Evolutionary conservation across 1,140 invertebrate genomes (phyloP), one percentile per base, ranked within the genome.

Genomic region (Pseudomyrmex gracilis): DNA sequence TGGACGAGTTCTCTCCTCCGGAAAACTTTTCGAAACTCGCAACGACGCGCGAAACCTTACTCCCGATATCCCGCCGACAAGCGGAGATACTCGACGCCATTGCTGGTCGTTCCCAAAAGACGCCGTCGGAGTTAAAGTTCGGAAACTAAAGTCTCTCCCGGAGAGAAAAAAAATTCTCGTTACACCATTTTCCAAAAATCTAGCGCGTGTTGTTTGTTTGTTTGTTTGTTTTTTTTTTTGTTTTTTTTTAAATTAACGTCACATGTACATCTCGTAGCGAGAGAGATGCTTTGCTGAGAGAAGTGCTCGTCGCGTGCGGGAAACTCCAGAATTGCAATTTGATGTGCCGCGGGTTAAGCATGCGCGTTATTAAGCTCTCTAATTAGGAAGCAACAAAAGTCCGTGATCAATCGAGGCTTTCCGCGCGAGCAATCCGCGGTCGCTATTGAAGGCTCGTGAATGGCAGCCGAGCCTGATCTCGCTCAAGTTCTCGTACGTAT

Each of bases 391-490:
- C 84, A 55, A 70, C 53, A 80, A 24, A 82, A 87, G 49, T 85
- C 70, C 63, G 73, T 80, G 73, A 89, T 86, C 85, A 90, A 89
- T 89, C 70, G 63, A 64, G 22, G 49, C 61, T 83, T 88, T 88
- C 73, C 73, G 71, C 53, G 51, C 77, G 71, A 73, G 12, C 71
- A 34, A 34, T 34, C 34, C 34, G 34, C 34, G 63, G 49, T 47
- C 47, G 66, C 17, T 9, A 15, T 24, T 15, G 47, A 49, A 51
- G 43, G 57, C 51, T 82, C 24, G 51, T 51, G 47, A 55, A 78
- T 60, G 43, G 34, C 67, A 45, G 4, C 34, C 55, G 55, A n/a
- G 24, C 45, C 17, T 57, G 83, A 88, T 88, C 83, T 85, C 77
- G 47, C 64, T 34, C 34, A 73, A 83, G 63, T 83, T 83, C 47